phyloP scores from a whole-genome alignment of 2,888 invertebrate genomes.

The Lapara coniferarum region DNA sequence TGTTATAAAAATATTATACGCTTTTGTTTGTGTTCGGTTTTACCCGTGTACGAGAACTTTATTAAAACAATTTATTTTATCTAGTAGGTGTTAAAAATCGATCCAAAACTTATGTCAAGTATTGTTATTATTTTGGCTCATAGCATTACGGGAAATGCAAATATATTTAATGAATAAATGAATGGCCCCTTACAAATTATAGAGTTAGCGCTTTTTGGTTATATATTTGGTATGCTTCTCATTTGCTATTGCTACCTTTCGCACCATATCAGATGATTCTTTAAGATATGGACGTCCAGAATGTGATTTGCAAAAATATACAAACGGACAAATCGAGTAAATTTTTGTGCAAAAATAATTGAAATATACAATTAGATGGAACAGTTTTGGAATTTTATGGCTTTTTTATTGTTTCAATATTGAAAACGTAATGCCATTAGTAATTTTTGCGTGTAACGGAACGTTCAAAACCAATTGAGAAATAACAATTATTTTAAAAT shows the following conservation, averaged over 20 bases:
- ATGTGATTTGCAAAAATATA: neutral
- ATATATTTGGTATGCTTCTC: too few relatives aligned
- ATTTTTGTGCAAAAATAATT: neutral
- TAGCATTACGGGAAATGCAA: too few relatives aligned
- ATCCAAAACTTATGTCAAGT: neutral
- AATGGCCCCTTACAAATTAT: too few relatives aligned
- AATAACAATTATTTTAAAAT: slow-evolving; percentile 11
- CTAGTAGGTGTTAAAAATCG: neutral
- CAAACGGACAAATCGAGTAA: neutral
- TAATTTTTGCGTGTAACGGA: slow-evolving; percentile 22
- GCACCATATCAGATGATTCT: too few relatives aligned
- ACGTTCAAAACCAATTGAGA: slow-evolving; percentile 16
- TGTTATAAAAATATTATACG: neutral
- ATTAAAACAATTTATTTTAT: too few relatives aligned
- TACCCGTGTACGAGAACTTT: neutral
- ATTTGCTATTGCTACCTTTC: too few relatives aligned
- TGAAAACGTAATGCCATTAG: slow-evolving; percentile 16
- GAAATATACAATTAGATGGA: slow-evolving; percentile 20
- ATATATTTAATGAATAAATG: too few relatives aligned
- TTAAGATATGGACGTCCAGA: too few relatives aligned
- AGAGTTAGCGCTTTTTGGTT: too few relatives aligned
- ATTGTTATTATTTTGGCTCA: neutral
- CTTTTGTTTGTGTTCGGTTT: neutral
- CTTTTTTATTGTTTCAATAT: slow-evolving; percentile 18
- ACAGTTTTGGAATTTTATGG: slow-evolving; percentile 19